Evolutionary conservation across 2,113 vertebrate species (phyloP).

Genomic region (Choloepus hoffmanni): DNA sequence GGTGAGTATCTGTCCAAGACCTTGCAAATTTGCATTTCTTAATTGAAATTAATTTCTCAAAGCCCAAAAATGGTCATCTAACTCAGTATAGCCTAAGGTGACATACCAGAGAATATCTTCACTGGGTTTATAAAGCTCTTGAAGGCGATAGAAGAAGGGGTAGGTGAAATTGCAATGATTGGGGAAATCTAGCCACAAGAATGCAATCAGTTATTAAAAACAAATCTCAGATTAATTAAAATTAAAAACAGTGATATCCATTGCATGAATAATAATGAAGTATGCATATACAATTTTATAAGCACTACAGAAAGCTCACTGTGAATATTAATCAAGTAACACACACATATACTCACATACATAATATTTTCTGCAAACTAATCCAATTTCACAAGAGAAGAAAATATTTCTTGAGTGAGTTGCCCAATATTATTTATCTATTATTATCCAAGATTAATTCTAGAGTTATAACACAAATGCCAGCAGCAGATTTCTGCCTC

Average conservation of each 20-base stretch:
- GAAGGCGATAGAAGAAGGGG: neutral
- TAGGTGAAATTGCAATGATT: neutral
- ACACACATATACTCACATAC: fast-evolving
- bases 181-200: neutral
- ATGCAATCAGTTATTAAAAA: neutral
- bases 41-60: neutral
- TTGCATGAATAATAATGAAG: neutral
- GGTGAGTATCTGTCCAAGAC: neutral
- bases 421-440: neutral
- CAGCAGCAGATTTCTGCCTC: neutral
- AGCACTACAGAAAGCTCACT: neutral
- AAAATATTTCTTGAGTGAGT: neutral
- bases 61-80: neutral
- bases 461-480: neutral
- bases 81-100: neutral
- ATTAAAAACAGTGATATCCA: neutral
- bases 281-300: neutral
- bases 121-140: neutral
- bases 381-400: neutral
- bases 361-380: neutral
- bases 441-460: neutral
- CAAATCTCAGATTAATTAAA: neutral
- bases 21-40: neutral
- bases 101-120: neutral
- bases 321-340: neutral